A percentile compares a stretch with the other conserved stretches of the same genome.
Conservation (phyloP, 1,140 invertebrate genomes). For the Homarus americanus region DNA sequence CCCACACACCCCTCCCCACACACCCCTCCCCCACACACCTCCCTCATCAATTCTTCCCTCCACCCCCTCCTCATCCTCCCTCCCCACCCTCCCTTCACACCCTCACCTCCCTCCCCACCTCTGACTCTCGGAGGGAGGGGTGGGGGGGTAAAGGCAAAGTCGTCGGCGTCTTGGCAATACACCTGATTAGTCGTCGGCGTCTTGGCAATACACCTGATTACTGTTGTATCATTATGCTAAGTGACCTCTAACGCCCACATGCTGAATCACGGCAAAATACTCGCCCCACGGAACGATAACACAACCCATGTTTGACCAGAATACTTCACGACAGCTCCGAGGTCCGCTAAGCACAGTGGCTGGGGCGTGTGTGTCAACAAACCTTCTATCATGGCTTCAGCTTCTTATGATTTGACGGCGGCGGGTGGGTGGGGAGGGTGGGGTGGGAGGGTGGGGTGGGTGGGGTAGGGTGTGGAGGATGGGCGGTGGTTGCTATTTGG, state of each 20-base stretch:
- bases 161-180: not conserved
- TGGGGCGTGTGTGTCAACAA: too few relatives aligned
- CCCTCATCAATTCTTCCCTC: too few relatives aligned
- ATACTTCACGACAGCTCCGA: not conserved
- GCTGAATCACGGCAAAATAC: conserved; percentile 27
- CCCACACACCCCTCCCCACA: too few relatives aligned
- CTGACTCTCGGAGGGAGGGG: not conserved
- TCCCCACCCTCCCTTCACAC: not conserved
- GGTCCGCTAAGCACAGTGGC: not conserved
- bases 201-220: conserved; percentile 5
- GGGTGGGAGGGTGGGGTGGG: too few relatives aligned
- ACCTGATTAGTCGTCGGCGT: conserved; percentile 11
- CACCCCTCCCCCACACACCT: not conserved
- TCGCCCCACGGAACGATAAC: not conserved
- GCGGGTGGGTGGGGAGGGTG: too few relatives aligned
- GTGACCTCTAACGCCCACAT: not conserved
- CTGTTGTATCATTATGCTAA: conserved; percentile 44
- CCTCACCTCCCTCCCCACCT: conserved; percentile 6
- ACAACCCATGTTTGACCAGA: not conserved
- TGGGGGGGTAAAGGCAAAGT: too few relatives aligned
- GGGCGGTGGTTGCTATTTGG: too few relatives aligned
- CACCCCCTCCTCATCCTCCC: not conserved
- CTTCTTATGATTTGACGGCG: too few relatives aligned
- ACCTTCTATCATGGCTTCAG: too few relatives aligned
- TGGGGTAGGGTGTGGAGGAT: too few relatives aligned